Evolutionary conservation across 2,113 vertebrate genomes (phyloP), one percentile per base, ranked within the genome.

Genomic region (Mionectes macconnelli): DNA sequence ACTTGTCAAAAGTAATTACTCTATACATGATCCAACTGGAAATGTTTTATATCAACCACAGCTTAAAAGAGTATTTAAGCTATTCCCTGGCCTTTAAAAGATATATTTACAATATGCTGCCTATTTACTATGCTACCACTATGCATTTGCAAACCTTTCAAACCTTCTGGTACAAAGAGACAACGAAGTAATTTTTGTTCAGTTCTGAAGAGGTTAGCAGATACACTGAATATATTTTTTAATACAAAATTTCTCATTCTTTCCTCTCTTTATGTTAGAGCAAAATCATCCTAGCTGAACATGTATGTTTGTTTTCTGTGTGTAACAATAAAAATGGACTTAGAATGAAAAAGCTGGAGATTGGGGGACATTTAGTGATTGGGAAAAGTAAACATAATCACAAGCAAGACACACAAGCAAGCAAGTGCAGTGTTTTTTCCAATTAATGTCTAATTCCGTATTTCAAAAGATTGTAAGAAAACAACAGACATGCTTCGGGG

Each of bases 1-100:
- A 92, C 87, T 92, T 97, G 96, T 94, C 93, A 90, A 70, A 94
- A 96, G 62, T 87, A 93, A 89, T 93, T 92, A 93, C 63, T 77
- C 72, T 74, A 83, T 53, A 86, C 33, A 74, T 81, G 93, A 95
- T 86, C 76, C 83, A 94, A 84, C 45, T 75, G 44, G 63, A 88
- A 95, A 84, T 70, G 55, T 93, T 86, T 95, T 77, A 23, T 72
- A 89, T 75, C 64, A 84, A 37, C 44, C 24, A 64, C 49, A 67
- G 40, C 57, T 81, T 94, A n/a, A 95, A 92, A 87, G 55, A 67
- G 8, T 35, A 92, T 91, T 89, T 89, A 78, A 84, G 56, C 73
- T 93, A 82, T 44, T 92, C 56, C 91, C 86, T 89, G 60, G 76
- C 49, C 73, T 95, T 81, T 84, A 73, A 91, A 91, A 87, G 47